A percentile compares a stretch with the other conserved stretches of the same genome.
phyloP scores from a whole-genome alignment of 2,888 invertebrate genomes.

The Orthosia gracilis region DNA sequence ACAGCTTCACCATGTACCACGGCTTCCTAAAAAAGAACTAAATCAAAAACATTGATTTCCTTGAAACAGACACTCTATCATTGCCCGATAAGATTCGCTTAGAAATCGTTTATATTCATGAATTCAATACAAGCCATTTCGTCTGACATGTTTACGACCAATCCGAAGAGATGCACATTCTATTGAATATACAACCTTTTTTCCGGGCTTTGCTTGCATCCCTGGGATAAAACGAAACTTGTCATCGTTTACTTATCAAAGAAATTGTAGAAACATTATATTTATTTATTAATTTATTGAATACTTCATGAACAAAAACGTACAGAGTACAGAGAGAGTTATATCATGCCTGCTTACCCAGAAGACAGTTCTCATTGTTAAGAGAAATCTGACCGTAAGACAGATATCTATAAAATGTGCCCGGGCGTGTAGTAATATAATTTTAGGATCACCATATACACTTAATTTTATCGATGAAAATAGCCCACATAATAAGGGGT shows the following conservation, averaged over 20 bases:
- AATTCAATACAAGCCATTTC: slow-evolving; percentile 17
- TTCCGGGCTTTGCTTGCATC: neutral
- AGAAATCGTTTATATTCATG: slow-evolving; percentile 6
- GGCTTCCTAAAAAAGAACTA: neutral
- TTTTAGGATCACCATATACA: too few relatives aligned
- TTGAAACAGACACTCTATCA: slow-evolving; percentile 9
- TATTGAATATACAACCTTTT: slow-evolving; percentile 2
- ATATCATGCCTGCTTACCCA: too few relatives aligned
- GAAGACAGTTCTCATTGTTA: too few relatives aligned
- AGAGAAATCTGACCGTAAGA: too few relatives aligned
- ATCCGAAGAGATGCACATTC: slow-evolving; percentile 30
- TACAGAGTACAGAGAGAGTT: too few relatives aligned
- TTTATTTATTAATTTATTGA: too few relatives aligned
- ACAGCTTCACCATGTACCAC: neutral
- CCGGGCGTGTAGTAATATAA: too few relatives aligned
- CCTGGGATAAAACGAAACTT: neutral
- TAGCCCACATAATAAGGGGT: too few relatives aligned
- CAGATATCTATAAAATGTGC: too few relatives aligned
- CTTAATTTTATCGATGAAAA: too few relatives aligned
- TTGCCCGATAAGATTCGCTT: neutral
- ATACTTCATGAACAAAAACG: too few relatives aligned
- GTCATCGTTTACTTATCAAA: neutral
- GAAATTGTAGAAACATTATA: neutral
- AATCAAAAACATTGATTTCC: neutral
- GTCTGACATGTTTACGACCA: slow-evolving; percentile 26